Evolutionary conservation across 2,888 invertebrate species (phyloP).

Genomic region (Barypeithes pellucidus): DNA sequence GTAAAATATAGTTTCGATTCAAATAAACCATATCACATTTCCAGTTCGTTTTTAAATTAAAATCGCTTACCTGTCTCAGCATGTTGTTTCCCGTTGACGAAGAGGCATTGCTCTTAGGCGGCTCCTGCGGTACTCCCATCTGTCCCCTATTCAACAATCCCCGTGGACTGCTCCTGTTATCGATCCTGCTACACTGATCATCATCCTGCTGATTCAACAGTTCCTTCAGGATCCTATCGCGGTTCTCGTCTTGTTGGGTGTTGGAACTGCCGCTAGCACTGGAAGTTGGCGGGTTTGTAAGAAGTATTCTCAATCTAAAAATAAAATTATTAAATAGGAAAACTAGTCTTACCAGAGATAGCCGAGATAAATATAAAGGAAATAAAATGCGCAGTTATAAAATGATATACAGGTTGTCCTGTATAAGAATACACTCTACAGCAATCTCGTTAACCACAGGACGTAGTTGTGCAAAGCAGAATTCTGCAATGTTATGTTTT

Average conservation of each 20-base stretch:
- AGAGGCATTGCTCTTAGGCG: slow-evolving; percentile 58
- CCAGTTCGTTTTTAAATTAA: not conserved
- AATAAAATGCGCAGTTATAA: too few relatives aligned
- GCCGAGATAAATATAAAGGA: too few relatives aligned
- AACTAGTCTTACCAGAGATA: too few relatives aligned
- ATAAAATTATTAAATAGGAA: too few relatives aligned
- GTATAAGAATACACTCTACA: too few relatives aligned
- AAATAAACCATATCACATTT: not conserved
- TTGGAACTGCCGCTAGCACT: slow-evolving; percentile 59
- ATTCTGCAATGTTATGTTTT: too few relatives aligned
- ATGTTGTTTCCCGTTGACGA: slow-evolving; percentile 72
- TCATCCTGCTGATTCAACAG: slow-evolving; percentile 80
- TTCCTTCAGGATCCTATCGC: slow-evolving; percentile 74
- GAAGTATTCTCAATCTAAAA: slow-evolving; percentile 74
- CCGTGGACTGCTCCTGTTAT: slow-evolving; percentile 70
- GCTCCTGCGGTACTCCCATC: slow-evolving; percentile 69
- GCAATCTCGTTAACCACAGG: too few relatives aligned
- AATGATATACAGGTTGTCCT: too few relatives aligned
- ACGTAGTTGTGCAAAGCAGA: too few relatives aligned
- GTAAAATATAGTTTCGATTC: not conserved
- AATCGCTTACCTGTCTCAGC: slow-evolving; percentile 76
- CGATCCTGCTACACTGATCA: slow-evolving; percentile 70
- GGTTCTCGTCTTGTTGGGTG: slow-evolving; percentile 67
- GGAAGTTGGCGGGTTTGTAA: slow-evolving; percentile 72
- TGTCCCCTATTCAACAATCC: slow-evolving; percentile 58